phyloP scores from a whole-genome alignment of 2,888 invertebrate species.

The Callyntrura sp. region DNA sequence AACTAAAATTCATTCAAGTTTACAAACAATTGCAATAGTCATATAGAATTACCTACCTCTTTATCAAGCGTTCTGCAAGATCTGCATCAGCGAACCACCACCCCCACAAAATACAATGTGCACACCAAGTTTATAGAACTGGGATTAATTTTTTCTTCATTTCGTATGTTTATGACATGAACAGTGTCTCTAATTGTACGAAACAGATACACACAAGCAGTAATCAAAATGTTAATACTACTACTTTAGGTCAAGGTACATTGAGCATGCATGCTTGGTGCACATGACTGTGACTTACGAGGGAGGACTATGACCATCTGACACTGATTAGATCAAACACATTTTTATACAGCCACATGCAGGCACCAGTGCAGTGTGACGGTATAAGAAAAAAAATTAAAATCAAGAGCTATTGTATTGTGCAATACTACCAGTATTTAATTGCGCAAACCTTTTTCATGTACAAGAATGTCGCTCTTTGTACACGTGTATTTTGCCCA shows the following conservation, averaged over 20 bases:
- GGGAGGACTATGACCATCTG: not conserved
- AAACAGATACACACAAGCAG: not conserved
- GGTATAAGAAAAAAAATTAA: not conserved
- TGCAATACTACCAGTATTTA: not conserved
- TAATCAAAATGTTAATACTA: not conserved
- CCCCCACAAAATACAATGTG: not conserved
- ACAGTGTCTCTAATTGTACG: not conserved
- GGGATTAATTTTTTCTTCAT: not conserved
- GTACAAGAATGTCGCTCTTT: no score
- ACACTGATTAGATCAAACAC: not conserved
- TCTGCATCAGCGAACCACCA: no score
- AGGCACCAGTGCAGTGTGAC: no score
- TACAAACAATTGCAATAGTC: no score
- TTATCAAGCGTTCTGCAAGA: no score
- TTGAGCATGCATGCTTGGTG: slow-evolving; percentile 44
- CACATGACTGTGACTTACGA: not conserved
- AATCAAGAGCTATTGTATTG: not conserved
- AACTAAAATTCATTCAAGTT: no score
- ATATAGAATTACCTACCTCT: not conserved
- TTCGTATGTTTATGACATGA: not conserved
- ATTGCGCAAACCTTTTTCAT: no score
- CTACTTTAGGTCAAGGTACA: slow-evolving; percentile 62
- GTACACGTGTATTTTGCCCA: no score
- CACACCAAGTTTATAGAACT: not conserved
- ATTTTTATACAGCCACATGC: not conserved